Percentiles rank a stretch among this genome's conserved stretches.
Evolutionary conservation across 2,888 invertebrate genomes (phyloP).

Genomic region (Phorcus lineatus): DNA sequence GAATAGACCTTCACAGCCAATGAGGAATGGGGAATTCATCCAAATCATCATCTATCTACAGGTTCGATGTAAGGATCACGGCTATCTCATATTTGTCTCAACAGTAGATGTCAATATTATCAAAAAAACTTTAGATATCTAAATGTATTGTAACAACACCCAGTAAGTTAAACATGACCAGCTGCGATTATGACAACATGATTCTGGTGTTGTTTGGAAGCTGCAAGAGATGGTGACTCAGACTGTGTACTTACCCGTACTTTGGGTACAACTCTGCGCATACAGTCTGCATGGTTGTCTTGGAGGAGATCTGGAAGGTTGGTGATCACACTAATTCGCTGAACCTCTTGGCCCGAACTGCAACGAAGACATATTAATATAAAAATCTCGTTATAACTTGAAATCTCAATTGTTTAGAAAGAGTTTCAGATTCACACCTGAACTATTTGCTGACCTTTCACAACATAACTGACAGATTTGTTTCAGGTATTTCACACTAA

Average conservation of each 20-base stretch:
- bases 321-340: constrained; percentile 72
- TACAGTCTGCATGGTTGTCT: constrained; percentile 73
- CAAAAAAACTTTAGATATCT: too few species aligned
- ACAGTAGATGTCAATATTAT: too few species aligned
- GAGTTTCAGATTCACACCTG: background rate
- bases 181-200: too few species aligned
- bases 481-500: background rate
- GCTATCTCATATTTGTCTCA: background rate
- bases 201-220: too few species aligned
- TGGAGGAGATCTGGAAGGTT: constrained; percentile 70
- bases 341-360: constrained; percentile 75
- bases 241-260: constrained; percentile 67
- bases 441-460: background rate
- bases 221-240: too few species aligned
- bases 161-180: too few species aligned
- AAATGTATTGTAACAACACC: too few species aligned
- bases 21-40: too few species aligned
- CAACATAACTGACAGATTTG: background rate
- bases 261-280: constrained; percentile 74
- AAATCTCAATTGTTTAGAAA: background rate
- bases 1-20: too few species aligned
- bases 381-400: background rate
- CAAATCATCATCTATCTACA: too few species aligned
- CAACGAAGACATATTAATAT: constrained; percentile 30
- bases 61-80: too few species aligned